phyloP scores from a whole-genome alignment of 2,797 vertebrate genomes.

The Channallabes apus region DNA sequence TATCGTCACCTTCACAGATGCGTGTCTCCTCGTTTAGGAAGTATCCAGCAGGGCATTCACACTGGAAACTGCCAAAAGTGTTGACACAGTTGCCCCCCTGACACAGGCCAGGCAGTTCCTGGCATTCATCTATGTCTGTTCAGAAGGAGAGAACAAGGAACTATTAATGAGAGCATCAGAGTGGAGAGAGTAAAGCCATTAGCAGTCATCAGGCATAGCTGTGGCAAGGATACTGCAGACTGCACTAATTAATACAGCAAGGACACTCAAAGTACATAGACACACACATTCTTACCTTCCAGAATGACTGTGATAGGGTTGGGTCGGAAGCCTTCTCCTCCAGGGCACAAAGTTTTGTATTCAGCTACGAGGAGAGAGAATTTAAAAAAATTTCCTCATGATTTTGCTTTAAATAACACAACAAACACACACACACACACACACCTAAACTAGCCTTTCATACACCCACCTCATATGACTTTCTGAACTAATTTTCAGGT shows the following conservation, averaged over 20 bases:
- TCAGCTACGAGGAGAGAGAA: conserved; percentile 74
- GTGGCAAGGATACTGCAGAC: conserved; percentile 8
- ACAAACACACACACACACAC: neutral
- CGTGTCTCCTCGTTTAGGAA: conserved; percentile 87
- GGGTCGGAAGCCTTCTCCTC: conserved; percentile 91
- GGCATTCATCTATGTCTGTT: conserved; percentile 91
- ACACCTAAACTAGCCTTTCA: neutral
- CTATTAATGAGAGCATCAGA: neutral
- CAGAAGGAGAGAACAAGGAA: neutral
- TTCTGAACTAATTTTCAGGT: neutral
- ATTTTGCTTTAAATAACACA: neutral
- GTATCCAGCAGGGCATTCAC: conserved; percentile 89
- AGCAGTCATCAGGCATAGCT: neutral
- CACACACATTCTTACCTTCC: conserved; percentile 79
- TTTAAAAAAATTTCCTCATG: neutral
- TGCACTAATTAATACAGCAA: conserved; percentile 2
- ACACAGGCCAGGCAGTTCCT: conserved; percentile 91
- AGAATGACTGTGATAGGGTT: conserved; percentile 93
- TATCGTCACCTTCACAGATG: conserved; percentile 84
- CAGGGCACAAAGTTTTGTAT: conserved; percentile 92
- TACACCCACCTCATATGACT: neutral
- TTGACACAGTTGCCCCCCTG: conserved; percentile 91
- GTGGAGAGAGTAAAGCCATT: neutral
- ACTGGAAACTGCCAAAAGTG: conserved; percentile 95
- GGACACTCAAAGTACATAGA: conserved; percentile 1